These are phyloP conservation scores for Mico argentatus DNA, from an alignment of 2,797 vertebrate genomes.

Conservation along the genomic window DNA sequence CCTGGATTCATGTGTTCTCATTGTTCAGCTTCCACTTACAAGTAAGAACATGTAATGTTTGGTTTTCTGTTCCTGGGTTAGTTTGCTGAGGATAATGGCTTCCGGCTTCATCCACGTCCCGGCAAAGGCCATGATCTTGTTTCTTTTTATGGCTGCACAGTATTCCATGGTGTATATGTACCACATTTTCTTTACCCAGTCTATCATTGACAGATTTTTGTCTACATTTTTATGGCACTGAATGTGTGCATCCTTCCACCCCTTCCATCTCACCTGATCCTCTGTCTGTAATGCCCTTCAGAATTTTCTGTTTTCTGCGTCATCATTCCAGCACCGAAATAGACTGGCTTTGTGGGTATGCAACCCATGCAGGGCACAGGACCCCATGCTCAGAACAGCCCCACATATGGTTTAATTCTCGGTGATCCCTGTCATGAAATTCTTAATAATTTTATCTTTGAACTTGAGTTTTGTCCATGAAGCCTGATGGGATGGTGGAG, in stretches of 20 bases:
- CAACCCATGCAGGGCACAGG: not conserved
- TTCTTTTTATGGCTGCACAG: too few relatives aligned
- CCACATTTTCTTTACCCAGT: too few relatives aligned
- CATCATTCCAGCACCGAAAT: not conserved
- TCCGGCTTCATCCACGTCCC: too few relatives aligned
- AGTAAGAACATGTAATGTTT: too few relatives aligned
- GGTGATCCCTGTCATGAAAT: not conserved
- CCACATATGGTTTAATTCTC: not conserved
- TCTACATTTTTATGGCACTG: not conserved
- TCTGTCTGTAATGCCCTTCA: not conserved
- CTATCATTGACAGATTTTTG: not conserved
- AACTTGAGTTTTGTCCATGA: not conserved
- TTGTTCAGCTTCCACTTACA: too few relatives aligned
- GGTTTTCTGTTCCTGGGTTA: too few relatives aligned
- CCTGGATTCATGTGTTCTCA: too few relatives aligned
- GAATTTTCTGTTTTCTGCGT: not conserved
- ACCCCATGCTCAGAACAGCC: not conserved
- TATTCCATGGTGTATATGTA: too few relatives aligned
- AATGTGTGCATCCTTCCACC: not conserved
- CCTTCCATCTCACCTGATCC: not conserved
- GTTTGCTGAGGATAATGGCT: too few relatives aligned
- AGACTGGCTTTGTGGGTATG: not conserved
- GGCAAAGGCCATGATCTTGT: too few relatives aligned
- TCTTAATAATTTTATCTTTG: not conserved
- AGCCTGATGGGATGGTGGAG: not conserved